Base-by-base conservation (phyloP, 2,797 vertebrate genomes). In the Dermochelys coriacea region DNA sequence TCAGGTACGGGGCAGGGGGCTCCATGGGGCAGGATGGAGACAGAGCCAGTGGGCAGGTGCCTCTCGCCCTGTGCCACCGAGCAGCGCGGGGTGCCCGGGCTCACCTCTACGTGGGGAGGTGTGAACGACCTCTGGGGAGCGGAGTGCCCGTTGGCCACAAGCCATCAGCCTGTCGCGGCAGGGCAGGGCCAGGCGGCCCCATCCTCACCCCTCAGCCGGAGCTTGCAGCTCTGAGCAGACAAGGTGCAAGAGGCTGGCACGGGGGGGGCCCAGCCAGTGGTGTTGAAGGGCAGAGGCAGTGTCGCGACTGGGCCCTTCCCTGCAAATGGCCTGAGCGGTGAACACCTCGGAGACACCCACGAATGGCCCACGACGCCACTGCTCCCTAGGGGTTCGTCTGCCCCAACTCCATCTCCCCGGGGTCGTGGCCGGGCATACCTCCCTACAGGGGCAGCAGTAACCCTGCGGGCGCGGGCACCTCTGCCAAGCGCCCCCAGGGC, bases 1-100 rank as follows among this genome's bases (percentile, higher is more conserved):
- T 18, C 57, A 6, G 55, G 50, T 34, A 18, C 52, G 29, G 8
- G 8, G 3, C 52, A 29, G 31, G 51, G 51, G 52, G 64, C 29
- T 34, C 37, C 19, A 8, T 27, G 52, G 80, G 49, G 85, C 41
- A 47, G 91, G 77, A 86, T 52, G 94, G 92, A 94, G 95, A 90
- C 61, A 6, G 85, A 83, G 23, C 45, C 59, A 27, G 11, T 16
- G 12, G 41, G 12, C 1, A 16, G 59, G 71, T 82, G 50, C 80
- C 89, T 91, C 55, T 92, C 83, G 79, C 75, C 57, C 54, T 1
- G 18, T n/a, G 77, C 29, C 34, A 18, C 61, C 4, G 61, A 59
- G 27, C 57, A 59, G 57, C 2, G 29, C 29, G 14, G 57, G 29
- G 29, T 29, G 57, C 57, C 61, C 5, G n/a, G 64, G 64, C 64